phyloP scores from a whole-genome alignment of 2,797 vertebrate species.

The Chloroceryle amazona region DNA sequence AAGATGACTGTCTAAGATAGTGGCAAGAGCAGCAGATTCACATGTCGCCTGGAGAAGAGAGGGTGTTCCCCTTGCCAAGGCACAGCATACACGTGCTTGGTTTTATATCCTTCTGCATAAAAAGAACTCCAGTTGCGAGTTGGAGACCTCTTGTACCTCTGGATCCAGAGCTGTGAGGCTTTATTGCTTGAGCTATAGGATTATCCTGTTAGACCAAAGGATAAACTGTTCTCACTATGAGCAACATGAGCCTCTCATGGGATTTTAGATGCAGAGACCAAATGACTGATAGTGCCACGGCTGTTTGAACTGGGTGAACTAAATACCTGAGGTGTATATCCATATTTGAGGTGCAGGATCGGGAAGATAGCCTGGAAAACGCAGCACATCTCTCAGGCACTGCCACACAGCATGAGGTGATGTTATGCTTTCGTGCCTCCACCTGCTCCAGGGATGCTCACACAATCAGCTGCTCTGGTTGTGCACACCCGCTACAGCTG shows the following conservation, averaged over 20 bases:
- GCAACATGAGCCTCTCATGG: not conserved
- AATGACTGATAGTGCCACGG: not conserved
- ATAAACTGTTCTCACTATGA: not conserved
- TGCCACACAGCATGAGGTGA: rapidly evolving
- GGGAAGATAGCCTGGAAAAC: not conserved
- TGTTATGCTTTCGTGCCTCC: rapidly evolving
- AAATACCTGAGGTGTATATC: not conserved
- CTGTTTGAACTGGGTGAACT: not conserved
- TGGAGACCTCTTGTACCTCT: slow-evolving; percentile 55
- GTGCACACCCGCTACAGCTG: rapidly evolving
- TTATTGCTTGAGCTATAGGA: slow-evolving; percentile 41
- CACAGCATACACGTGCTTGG: slow-evolving; percentile 29
- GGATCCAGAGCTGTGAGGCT: slow-evolving; percentile 14
- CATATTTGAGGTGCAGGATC: not conserved
- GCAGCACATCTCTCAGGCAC: not conserved
- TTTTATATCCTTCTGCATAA: not conserved
- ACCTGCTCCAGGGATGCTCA: not conserved
- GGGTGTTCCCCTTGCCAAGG: slow-evolving; percentile 15
- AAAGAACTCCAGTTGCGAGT: slow-evolving; percentile 47
- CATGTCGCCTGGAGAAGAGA: slow-evolving; percentile 48
- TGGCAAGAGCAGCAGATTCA: slow-evolving; percentile 64
- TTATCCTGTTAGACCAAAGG: slow-evolving; percentile 14
- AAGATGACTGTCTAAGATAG: slow-evolving; percentile 64
- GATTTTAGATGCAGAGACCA: not conserved
- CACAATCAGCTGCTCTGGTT: not conserved